A percentile compares a stretch with the other conserved stretches of the same genome.
Conservation (phyloP, 2,113 vertebrate genomes). For the Chaenocephalus aceratus region DNA sequence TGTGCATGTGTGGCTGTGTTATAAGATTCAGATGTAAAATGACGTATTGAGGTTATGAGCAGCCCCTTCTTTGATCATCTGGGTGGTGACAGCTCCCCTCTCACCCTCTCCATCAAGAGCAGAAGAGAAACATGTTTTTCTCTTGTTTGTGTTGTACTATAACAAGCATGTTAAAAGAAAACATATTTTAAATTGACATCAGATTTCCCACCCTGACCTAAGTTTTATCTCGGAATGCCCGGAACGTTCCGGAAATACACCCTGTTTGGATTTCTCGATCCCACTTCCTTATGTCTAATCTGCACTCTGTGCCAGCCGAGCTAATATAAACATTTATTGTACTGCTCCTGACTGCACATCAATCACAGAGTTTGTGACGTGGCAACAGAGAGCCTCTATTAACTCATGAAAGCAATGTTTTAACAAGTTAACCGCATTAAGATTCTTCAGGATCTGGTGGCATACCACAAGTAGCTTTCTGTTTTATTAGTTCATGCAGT, state of each 20-base stretch:
- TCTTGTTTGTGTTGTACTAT: conserved; percentile 28
- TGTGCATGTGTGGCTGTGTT: conserved; percentile 33
- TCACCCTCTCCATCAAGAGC: conserved; percentile 40
- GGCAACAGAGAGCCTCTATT: conserved; percentile 55
- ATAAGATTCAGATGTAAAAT: conserved; percentile 73
- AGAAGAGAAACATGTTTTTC: conserved; percentile 55
- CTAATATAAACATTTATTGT: conserved; percentile 78
- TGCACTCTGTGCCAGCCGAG: conserved; percentile 53
- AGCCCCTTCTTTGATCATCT: conserved; percentile 69
- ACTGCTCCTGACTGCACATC: conserved; percentile 64
- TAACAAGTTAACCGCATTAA: conserved; percentile 74
- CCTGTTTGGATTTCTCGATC: conserved; percentile 71
- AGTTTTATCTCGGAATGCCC: conserved; percentile 73
- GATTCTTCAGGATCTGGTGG: conserved; percentile 67
- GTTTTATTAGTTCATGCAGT: conserved; percentile 59
- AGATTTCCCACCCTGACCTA: conserved; percentile 69
- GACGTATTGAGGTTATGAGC: conserved; percentile 46
- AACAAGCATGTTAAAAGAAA: conserved; percentile 64
- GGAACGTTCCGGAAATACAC: conserved; percentile 71
- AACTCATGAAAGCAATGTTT: conserved; percentile 65
- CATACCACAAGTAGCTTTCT: conserved; percentile 53
- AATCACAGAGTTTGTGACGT: conserved; percentile 59
- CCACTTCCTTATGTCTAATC: conserved; percentile 73
- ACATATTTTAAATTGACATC: conserved; percentile 72
- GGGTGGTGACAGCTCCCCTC: conserved; percentile 59